These are phyloP conservation scores for Subanguina moxae DNA, from an alignment of 1,140 invertebrate species.

Conservation along the genomic window DNA sequence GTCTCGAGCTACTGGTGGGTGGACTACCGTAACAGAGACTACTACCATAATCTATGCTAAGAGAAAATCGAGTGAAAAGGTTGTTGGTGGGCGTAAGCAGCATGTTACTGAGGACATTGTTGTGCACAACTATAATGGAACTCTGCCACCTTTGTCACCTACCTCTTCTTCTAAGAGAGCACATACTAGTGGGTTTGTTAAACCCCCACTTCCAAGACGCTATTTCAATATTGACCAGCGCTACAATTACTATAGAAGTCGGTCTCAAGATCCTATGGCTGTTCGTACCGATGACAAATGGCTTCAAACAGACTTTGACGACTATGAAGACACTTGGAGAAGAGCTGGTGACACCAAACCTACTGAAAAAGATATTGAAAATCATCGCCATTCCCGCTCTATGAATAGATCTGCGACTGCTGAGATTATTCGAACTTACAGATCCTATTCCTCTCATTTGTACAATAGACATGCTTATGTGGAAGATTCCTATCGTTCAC, in stretches of 20 bases:
- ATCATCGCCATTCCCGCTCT: background rate
- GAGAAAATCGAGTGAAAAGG: conserved; percentile 21
- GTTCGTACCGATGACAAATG: conserved; percentile 29
- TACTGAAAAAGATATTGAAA: background rate
- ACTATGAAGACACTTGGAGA: conserved; percentile 12
- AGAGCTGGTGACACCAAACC: background rate
- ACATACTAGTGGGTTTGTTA: background rate
- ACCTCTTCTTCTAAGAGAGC: conserved; percentile 15
- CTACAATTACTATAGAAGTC: conserved; percentile 36
- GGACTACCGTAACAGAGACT: conserved; percentile 41
- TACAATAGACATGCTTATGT: conserved; percentile 32
- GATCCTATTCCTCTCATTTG: conserved; percentile 35
- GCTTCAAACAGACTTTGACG: conserved; percentile 28
- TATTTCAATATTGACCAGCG: conserved; percentile 28
- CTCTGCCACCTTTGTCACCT: conserved; percentile 10
- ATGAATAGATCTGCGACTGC: conserved; percentile 4
- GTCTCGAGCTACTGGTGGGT: conserved; percentile 13
- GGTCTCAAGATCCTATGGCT: conserved; percentile 25
- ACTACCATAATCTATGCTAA: conserved; percentile 39
- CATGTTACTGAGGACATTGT: conserved; percentile 27
- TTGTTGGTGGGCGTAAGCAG: conserved; percentile 13
- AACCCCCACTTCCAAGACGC: background rate
- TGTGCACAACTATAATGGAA: conserved; percentile 13
- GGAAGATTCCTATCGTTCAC: conserved; percentile 5
- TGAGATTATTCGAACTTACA: conserved; percentile 19